Conservation (phyloP, 2,797 vertebrate species). For the Acanthornis magna region DNA sequence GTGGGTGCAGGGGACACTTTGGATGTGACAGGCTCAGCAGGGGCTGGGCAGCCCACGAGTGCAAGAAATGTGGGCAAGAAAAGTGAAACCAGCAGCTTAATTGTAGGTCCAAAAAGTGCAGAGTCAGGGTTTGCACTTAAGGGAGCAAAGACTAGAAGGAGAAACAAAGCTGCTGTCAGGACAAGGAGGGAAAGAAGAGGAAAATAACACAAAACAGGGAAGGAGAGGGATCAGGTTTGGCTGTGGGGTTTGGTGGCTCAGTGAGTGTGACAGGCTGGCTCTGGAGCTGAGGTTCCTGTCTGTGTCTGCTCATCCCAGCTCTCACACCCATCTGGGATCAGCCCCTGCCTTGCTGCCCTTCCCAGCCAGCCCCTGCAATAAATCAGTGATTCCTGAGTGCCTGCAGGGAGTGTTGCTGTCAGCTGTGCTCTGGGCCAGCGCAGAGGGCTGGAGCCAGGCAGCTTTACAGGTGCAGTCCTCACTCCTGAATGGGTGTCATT, state of each 20-base stretch:
- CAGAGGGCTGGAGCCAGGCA: neutral
- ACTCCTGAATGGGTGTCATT: neutral
- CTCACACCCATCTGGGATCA: accelerated
- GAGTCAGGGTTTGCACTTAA: neutral
- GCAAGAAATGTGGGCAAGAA: accelerated
- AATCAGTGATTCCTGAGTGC: neutral
- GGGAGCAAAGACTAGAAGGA: neutral
- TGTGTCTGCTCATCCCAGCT: neutral
- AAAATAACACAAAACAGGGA: neutral
- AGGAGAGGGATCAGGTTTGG: neutral
- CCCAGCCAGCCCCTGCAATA: neutral
- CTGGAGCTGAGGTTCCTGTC: neutral
- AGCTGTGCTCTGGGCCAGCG: neutral
- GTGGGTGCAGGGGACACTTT: neutral
- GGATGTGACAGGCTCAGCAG: neutral
- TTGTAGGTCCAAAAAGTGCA: neutral
- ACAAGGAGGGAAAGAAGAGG: neutral
- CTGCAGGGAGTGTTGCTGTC: neutral
- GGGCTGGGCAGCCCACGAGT: neutral
- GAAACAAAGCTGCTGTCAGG: neutral
- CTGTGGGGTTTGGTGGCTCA: neutral
- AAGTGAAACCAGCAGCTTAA: neutral
- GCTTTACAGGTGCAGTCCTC: neutral
- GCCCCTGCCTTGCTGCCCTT: neutral
- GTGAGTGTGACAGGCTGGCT: neutral